A percentile compares a stretch with the other conserved stretches of the same genome.
phyloP scores from a whole-genome alignment of 2,888 invertebrate genomes.

The Dryocosmus kuriphilus region DNA sequence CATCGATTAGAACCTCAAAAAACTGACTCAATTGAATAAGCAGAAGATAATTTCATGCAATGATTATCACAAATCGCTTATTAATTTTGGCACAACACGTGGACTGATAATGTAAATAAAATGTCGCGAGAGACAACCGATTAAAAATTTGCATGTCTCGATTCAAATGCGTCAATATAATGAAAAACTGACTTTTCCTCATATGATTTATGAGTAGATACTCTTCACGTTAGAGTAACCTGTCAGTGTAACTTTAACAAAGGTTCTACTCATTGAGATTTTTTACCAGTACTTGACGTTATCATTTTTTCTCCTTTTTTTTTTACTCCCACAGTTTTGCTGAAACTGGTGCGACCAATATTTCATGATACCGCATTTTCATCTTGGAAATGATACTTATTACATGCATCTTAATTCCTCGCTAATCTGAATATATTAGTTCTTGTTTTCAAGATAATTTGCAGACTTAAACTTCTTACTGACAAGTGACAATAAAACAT shows the following conservation, averaged over 20 bases:
- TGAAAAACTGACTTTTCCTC: conserved; percentile 30
- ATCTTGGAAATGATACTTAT: background rate
- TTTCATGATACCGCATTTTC: background rate
- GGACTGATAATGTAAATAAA: background rate
- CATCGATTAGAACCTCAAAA: background rate
- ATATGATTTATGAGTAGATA: conserved; percentile 2
- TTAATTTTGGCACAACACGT: background rate
- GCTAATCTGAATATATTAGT: background rate
- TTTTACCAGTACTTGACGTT: background rate
- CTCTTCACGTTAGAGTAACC: background rate
- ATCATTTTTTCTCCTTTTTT: background rate
- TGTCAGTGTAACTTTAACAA: conserved; percentile 3
- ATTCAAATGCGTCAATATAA: conserved; percentile 28
- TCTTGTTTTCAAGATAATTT: background rate
- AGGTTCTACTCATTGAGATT: background rate
- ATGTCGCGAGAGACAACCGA: background rate
- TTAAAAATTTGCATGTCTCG: conserved; percentile 32
- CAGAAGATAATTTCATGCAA: background rate
- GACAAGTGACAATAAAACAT: background rate
- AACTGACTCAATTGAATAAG: background rate
- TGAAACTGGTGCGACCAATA: background rate
- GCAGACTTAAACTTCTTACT: background rate
- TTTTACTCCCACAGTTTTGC: background rate
- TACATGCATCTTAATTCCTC: background rate
- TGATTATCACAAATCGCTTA: background rate